Conservation (phyloP, 2,113 vertebrate genomes). For the Prietella phreatophila region DNA sequence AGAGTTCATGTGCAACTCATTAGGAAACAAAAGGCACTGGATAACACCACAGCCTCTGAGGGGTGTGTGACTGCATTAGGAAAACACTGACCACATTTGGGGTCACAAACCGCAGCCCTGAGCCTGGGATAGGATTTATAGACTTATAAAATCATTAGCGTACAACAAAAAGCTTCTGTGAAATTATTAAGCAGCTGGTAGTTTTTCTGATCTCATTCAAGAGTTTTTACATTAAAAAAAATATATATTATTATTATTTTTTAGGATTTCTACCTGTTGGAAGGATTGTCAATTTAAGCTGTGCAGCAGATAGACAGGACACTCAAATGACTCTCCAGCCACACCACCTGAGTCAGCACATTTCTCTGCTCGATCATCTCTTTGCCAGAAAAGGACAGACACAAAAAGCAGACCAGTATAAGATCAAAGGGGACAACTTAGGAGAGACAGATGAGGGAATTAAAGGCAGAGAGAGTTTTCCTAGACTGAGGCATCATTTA, state of each 20-base stretch:
- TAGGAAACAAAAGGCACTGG: slow-evolving; percentile 27
- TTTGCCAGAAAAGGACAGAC: slow-evolving; percentile 22
- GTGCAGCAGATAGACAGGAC: slow-evolving; percentile 8
- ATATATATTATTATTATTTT: background rate
- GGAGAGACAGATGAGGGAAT: slow-evolving; percentile 25
- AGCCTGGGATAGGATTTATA: background rate
- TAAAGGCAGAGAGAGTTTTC: background rate
- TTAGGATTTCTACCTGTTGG: slow-evolving; percentile 21
- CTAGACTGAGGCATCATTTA: background rate
- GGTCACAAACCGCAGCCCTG: background rate
- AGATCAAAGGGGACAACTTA: slow-evolving; percentile 31
- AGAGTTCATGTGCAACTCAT: background rate
- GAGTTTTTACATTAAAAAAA: too few species aligned
- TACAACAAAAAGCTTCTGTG: background rate
- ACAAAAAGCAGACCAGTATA: slow-evolving; percentile 31
- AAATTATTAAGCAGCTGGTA: background rate
- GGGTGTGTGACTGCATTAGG: slow-evolving; percentile 16
- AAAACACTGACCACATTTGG: background rate
- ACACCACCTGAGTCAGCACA: slow-evolving; percentile 46
- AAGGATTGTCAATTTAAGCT: background rate
- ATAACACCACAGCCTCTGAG: background rate
- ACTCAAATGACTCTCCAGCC: slow-evolving; percentile 43
- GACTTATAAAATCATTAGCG: background rate
- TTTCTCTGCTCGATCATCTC: slow-evolving; percentile 27
- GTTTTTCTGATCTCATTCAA: background rate